These are phyloP conservation scores for Macroteleia sp. DNA, from an alignment of 2,888 invertebrate species.

Conservation along the genomic window DNA sequence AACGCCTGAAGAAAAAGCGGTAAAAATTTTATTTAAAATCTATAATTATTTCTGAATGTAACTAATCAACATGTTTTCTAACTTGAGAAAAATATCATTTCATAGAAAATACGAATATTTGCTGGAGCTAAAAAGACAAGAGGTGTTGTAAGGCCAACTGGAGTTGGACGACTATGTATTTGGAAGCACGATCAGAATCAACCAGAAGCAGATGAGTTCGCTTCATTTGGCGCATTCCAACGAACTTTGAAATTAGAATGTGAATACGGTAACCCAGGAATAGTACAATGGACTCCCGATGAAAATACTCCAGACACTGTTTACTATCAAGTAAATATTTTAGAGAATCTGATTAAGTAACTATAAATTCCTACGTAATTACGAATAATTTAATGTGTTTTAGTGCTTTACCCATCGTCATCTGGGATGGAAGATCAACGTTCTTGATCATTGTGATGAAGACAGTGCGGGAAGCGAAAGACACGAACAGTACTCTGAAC, in stretches of 20 bases:
- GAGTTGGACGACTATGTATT: constrained; percentile 93
- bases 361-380: no score
- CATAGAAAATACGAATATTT: constrained; percentile 90
- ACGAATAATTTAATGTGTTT: constrained; percentile 2
- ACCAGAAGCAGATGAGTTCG: constrained; percentile 91
- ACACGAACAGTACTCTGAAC: constrained; percentile 85
- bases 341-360: no score
- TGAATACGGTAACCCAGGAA: constrained; percentile 91
- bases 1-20: constrained; percentile 91
- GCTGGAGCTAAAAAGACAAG: constrained; percentile 91
- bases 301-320: constrained; percentile 94
- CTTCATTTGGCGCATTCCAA: constrained; percentile 95
- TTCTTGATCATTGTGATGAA: constrained; percentile 91
- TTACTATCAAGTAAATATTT: constrained; percentile 90
- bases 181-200: constrained; percentile 92
- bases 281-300: constrained; percentile 95
- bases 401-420: constrained; percentile 97
- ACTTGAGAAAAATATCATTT: no score
- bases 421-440: constrained; percentile 97
- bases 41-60: no score
- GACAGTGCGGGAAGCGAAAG: constrained; percentile 85
- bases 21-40: no score
- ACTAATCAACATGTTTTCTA: no score
- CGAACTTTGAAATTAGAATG: constrained; percentile 92
- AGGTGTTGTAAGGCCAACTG: constrained; percentile 89